phyloP scores from a whole-genome alignment of 2,797 vertebrate species.

The Loris lydekkerianus region DNA sequence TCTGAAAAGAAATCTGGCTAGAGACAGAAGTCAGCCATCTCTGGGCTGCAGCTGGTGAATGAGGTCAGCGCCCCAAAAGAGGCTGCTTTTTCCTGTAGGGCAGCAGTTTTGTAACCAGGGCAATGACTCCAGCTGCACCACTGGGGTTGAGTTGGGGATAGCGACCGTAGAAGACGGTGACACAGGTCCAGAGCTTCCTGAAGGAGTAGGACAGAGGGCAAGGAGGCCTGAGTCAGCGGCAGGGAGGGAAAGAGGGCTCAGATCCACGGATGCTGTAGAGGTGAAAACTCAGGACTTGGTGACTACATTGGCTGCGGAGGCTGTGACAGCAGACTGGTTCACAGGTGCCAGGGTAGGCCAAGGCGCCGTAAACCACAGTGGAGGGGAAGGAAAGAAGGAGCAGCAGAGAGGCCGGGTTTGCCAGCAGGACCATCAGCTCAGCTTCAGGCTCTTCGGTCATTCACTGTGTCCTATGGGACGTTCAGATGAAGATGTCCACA shows the following conservation, averaged over 20 bases:
- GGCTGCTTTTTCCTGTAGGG: not conserved
- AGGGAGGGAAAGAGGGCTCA: not conserved
- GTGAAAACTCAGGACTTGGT: not conserved
- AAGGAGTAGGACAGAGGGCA: not conserved
- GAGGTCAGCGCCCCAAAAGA: not conserved
- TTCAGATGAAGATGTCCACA: not conserved
- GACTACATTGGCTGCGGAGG: not conserved
- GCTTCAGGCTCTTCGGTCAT: not conserved
- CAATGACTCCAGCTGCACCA: not conserved
- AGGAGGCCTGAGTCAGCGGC: not conserved
- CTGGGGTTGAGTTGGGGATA: not conserved
- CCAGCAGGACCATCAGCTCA: not conserved
- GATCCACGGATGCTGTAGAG: not conserved
- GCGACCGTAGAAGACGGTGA: not conserved
- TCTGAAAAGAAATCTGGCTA: not conserved
- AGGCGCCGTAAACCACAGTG: not conserved
- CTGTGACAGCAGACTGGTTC: not conserved
- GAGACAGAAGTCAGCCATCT: conserved; percentile 44
- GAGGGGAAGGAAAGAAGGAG: not conserved
- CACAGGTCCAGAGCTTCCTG: not conserved
- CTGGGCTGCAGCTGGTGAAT: conserved; percentile 38
- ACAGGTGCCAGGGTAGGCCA: not conserved
- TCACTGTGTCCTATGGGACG: not conserved
- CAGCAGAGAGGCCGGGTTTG: not conserved
- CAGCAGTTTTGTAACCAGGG: conserved; percentile 36